Evolutionary conservation across 1,140 invertebrate genomes (phyloP).

Genomic region (Parasteatoda tepidariorum): DNA sequence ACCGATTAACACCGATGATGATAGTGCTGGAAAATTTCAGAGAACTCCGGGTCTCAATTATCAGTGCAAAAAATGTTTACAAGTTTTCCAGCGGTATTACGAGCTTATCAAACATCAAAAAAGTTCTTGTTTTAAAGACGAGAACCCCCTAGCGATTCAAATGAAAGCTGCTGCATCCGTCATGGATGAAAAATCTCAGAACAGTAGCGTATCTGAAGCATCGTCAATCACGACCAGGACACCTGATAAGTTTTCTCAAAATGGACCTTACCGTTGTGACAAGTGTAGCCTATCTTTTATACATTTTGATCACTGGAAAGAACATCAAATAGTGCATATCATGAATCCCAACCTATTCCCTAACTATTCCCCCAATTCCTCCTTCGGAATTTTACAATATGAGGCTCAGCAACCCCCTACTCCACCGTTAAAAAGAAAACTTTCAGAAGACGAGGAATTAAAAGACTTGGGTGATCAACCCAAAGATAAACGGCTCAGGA

Average conservation of each 20-base stretch:
- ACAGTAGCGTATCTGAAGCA: conserved; percentile 42
- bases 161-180: conserved; percentile 63
- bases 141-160: conserved; percentile 77
- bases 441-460: conserved; percentile 71
- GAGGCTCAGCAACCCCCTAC: conserved; percentile 76
- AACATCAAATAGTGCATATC: conserved; percentile 94
- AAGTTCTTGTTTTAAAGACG: conserved; percentile 93
- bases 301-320: conserved; percentile 89
- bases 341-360: conserved; percentile 95
- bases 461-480: conserved; percentile 69
- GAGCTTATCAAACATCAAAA: conserved; percentile 99
- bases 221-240: conserved; percentile 47
- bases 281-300: conserved; percentile 94
- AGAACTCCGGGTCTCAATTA: conserved; percentile 96
- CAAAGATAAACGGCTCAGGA: conserved; percentile 93
- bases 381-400: conserved; percentile 93
- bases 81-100: conserved; percentile 98
- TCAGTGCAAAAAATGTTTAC: conserved; percentile 97
- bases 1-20: conserved; percentile 69
- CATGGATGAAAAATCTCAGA: conserved; percentile 43
- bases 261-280: conserved; percentile 76
- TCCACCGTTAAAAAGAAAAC: conserved; percentile 66
- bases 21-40: conserved; percentile 77
- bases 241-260: conserved; percentile 60
- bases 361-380: conserved; percentile 84